Evolutionary conservation across 2,797 vertebrate genomes (phyloP).

Genomic region (Pseudopleuronectes americanus): DNA sequence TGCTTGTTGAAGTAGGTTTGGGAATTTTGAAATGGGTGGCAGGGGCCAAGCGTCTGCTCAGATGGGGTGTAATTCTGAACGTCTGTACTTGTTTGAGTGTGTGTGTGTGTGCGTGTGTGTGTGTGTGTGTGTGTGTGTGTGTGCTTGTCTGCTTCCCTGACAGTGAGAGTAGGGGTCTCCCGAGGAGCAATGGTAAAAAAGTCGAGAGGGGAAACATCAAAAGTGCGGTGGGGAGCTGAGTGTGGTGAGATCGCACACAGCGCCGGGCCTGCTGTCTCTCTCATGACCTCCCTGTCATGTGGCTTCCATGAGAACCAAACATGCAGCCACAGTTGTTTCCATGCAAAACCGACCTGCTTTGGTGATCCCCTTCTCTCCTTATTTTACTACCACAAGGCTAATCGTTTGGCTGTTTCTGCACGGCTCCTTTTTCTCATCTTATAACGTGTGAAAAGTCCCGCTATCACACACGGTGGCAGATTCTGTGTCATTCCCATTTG

Average conservation of each 20-base stretch:
- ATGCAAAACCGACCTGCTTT: constrained; percentile 78
- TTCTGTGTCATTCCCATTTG: constrained; percentile 21
- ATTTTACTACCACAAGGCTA: constrained; percentile 68
- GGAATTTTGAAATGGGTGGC: constrained; percentile 65
- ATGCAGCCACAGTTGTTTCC: constrained; percentile 81
- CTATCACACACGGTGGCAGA: constrained; percentile 28
- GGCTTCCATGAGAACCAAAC: constrained; percentile 80
- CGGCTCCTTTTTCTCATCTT: constrained; percentile 37
- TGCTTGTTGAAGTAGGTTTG: constrained; percentile 77
- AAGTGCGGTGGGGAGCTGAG: constrained; percentile 66
- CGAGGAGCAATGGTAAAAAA: constrained; percentile 70
- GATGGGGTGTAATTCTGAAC: constrained; percentile 33
- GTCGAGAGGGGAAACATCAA: constrained; percentile 74
- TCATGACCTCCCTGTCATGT: constrained; percentile 82
- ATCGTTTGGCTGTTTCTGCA: constrained; percentile 67
- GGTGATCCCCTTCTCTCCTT: constrained; percentile 57
- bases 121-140: not conserved
- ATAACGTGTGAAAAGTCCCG: constrained; percentile 48
- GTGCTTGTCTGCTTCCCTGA: constrained; percentile 47
- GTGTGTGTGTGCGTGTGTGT: too few species aligned
- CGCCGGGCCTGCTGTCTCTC: constrained; percentile 79
- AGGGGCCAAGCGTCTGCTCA: constrained; percentile 56
- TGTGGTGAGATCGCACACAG: constrained; percentile 82
- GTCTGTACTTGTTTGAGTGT: too few species aligned
- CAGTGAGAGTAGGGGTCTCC: constrained; percentile 72